Evolutionary conservation across 1,140 invertebrate genomes (phyloP), one percentile per base, ranked within the genome.

Genomic region (Pentalonia nigronervosa): DNA sequence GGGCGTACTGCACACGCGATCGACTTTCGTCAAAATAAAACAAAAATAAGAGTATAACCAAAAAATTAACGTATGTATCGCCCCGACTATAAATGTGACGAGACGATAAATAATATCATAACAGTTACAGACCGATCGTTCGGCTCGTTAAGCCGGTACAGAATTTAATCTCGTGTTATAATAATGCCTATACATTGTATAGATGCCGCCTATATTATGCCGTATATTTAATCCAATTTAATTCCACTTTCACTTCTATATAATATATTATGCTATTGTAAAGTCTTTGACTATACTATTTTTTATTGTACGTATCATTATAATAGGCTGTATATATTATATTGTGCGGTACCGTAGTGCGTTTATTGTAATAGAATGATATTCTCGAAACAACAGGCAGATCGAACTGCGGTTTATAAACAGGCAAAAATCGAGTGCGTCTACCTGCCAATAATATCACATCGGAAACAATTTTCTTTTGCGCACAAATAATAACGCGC

Each of bases 161-260:
- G 30, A 25, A 84, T 84, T 88, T 50, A 53, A 88, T 50, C 45
- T n/a, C n/a, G n/a, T n/a, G n/a, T n/a, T n/a, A n/a, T n/a, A n/a
- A n/a, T n/a, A n/a, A n/a, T n/a, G n/a, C n/a, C n/a, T n/a, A n/a
- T n/a, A 21, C 23, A 36, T 23, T 30, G 20, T 41, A 30, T 45
- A 86, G n/a, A 6, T 36, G 23, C n/a, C 60, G 34, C 21, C 20
- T 21, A 53, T n/a, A 17, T 21, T 9, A 88, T 9, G 56, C 56
- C 34, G 11, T 67, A 41, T 90, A 60, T 67, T 60, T 67, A 25
- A 60, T 67, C 50, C 23, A 56, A 89, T 89, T 23, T 36, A 6
- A 60, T 60, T n/a, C 30, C 34, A 67, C 89, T 90, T 90, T 90
- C 89, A 90, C 89, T 90, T 90, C 20, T 90, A 2, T 41, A 41